Evolutionary conservation across 2,113 vertebrate genomes (phyloP), one percentile per base, ranked within the genome.

Genomic region (Anthoscopus minutus): DNA sequence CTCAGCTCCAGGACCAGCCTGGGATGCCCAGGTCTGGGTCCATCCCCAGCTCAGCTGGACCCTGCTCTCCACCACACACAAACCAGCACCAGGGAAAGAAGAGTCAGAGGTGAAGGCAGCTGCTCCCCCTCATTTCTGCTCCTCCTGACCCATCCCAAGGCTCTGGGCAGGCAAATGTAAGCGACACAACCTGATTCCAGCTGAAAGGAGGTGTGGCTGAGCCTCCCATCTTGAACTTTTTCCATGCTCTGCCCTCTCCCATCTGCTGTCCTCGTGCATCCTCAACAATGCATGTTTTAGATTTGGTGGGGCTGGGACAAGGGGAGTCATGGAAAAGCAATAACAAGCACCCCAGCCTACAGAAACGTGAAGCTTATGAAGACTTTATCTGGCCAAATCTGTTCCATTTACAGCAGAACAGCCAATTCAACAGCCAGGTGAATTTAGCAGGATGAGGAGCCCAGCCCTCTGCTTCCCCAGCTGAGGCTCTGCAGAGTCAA

Each of bases 401-500:
- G 42, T 69, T 72, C 65, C 57, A 57, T 81, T 56, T 50, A 3
- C 45, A 85, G 77, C 44, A 18, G 5, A 79, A 8, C 9, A 45
- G 73, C 53, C 92, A 66, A 47, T 51, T 67, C 77, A 42, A 56
- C 45, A 88, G 71, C 66, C 15, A 2, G 88, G 11, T 31, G 86
- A 20, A 6, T 51, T 56, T 7, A 91, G 65, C 80, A 74, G 62
- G 7, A 18, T 25, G 64, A 79, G 70, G 69, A 79, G 31, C 40
- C 28, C 91, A 85, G 73, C 57, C 57, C 78, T 82, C 5, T 31
- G 40, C 62, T 28, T 33, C 48, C 84, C 64, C 15, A 4, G 62
- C 89, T 60, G 61, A 45, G 65, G 30, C 86, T 76, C 86, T 87
- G 81, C 93, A 93, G 37, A 78, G 81, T 47, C 89, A 89, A 58